Base-by-base conservation (phyloP, 1,140 invertebrate genomes). In the Drosophila biarmipes region DNA sequence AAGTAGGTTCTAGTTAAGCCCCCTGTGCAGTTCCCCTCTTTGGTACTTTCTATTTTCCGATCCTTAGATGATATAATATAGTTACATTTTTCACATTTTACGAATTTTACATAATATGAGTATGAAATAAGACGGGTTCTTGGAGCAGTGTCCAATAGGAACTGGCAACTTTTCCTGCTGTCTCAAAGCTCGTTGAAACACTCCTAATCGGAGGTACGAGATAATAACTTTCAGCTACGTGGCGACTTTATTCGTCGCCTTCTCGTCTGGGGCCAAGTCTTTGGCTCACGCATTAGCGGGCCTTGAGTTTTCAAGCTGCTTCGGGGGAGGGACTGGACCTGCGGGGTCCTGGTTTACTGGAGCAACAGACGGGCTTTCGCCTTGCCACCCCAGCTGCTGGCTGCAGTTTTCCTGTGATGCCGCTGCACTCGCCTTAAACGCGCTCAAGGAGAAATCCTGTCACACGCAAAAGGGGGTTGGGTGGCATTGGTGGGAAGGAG, bases 371-470 rank as follows among this genome's bases (percentile, higher is more conserved):
- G 11, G 21, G 21, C 17, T 38, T 46, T 38, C 59, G n/a, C 40
- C 17, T 17, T 43, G 43, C 43, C 38, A 14, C 40, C 38, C 29
- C n/a, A 24, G 24, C 24, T 2, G 15, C 27, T 21, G 10, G 21
- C 37, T 43, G 17, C 54, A 40, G 21, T 45, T 37, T 59, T 76
- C 46, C 37, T 48, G 49, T 14, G 58, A 40, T 46, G 52, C 64
- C 69, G 58, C 66, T 49, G 29, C 29, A 67, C 52, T 51, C 61
- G 46, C 72, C 67, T 57, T 40, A 58, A 73, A 78, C 46, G 73
- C 68, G 59, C 51, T 78, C 81, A 81, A 78, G 78, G 84, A 59
- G 40, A 79, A 76, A 57, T 61, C 73, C 54, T 68, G 73, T 46
- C 64, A 46, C 67, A 69, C 58, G 45, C 58, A 68, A 24, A 52